phyloP scores from a whole-genome alignment of 1,140 invertebrate species.

The Cydia amplana region DNA sequence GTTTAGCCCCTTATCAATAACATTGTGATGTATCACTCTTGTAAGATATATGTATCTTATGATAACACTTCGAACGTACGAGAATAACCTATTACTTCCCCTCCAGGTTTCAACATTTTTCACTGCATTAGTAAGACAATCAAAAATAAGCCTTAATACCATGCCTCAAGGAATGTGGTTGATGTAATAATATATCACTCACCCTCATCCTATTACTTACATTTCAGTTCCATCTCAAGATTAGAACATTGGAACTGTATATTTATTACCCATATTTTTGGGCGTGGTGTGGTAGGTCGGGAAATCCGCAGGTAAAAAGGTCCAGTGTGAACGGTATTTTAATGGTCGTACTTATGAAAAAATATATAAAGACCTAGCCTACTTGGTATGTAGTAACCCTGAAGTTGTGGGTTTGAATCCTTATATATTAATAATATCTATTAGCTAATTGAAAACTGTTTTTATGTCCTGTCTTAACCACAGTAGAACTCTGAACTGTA shows the following conservation, averaged over 20 bases:
- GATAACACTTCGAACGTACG: not conserved
- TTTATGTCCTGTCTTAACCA: no score
- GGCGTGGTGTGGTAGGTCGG: no score
- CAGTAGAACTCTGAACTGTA: no score
- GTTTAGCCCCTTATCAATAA: not conserved
- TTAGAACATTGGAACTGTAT: not conserved
- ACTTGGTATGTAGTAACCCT: no score
- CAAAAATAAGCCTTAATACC: not conserved
- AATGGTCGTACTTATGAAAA: no score
- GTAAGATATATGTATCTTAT: conserved; percentile 1
- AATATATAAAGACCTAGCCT: no score
- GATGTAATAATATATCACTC: not conserved
- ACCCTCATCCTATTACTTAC: not conserved
- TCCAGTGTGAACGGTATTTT: no score
- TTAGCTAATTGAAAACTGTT: no score
- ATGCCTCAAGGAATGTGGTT: not conserved
- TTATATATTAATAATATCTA: no score
- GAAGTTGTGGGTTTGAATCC: no score
- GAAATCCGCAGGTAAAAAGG: no score
- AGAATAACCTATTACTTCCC: not conserved
- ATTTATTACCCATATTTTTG: no score
- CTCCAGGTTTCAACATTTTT: not conserved
- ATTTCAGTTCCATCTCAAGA: not conserved
- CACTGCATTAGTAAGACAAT: not conserved
- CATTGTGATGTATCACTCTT: not conserved